These are phyloP conservation scores for Pterophyllum scalare DNA, from an alignment of 2,113 vertebrate species.

Conservation along the genomic window DNA sequence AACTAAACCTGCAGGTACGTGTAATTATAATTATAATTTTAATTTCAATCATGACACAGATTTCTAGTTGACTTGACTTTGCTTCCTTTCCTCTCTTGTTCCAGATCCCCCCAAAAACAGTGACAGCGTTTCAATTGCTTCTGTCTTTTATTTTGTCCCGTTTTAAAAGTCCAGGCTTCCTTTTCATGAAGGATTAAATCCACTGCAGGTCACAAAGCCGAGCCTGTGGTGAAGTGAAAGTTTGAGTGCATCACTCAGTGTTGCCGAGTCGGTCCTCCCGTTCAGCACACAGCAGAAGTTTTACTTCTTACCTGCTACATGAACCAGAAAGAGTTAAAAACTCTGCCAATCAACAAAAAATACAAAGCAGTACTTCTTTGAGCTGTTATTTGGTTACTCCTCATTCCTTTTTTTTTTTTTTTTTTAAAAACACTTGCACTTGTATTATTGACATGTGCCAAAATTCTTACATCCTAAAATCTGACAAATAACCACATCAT, in stretches of 20 bases:
- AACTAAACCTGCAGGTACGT: too few species aligned
- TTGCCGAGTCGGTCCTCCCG: neutral
- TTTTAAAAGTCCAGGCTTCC: neutral
- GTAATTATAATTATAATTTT: too few species aligned
- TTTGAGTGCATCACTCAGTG: conserved; percentile 10
- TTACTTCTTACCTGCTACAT: conserved; percentile 76
- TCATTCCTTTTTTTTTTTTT: neutral
- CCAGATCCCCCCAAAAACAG: too few species aligned
- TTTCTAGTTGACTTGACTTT: too few species aligned
- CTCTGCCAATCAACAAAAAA: neutral
- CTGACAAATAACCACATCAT: too few species aligned
- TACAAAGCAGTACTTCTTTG: neutral
- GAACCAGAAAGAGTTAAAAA: neutral
- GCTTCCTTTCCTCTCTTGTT: too few species aligned
- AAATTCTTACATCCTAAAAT: too few species aligned
- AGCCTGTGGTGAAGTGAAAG: conserved; percentile 12
- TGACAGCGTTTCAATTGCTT: too few species aligned
- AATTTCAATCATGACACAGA: too few species aligned
- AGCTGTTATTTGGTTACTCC: neutral
- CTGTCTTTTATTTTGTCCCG: conserved; percentile 11
- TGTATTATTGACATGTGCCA: too few species aligned
- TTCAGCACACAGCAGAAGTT: neutral
- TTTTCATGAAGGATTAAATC: conserved; percentile 11
- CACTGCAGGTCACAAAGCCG: conserved; percentile 4
- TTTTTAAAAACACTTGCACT: too few species aligned